phyloP scores from a whole-genome alignment of 2,113 vertebrate genomes.

The Chloebia gouldiae region DNA sequence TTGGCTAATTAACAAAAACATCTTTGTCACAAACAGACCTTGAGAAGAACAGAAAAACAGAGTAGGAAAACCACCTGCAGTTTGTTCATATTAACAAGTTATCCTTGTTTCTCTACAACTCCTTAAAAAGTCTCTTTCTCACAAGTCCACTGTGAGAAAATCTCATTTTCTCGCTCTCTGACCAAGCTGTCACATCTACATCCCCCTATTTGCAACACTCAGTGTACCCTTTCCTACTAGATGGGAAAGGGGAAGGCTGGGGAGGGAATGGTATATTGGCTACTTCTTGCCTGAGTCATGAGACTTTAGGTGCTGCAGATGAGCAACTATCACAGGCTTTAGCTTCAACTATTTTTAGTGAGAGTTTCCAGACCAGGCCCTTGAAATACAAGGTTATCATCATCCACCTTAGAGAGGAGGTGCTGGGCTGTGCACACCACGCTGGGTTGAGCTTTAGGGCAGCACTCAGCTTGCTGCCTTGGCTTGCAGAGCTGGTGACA shows the following conservation, averaged over 20 bases:
- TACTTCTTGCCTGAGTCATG: too few species aligned
- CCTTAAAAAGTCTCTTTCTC: too few species aligned
- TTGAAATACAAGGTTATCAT: not conserved
- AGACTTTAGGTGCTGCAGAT: not conserved
- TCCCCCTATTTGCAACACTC: not conserved
- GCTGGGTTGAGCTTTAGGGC: accelerated
- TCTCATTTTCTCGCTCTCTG: too few species aligned
- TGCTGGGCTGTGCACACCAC: not conserved
- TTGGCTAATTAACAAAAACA: too few species aligned
- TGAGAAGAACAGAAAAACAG: too few species aligned
- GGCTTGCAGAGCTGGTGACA: not conserved
- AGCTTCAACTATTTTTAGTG: not conserved
- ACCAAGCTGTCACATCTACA: not conserved
- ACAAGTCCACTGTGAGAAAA: too few species aligned
- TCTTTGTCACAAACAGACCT: too few species aligned
- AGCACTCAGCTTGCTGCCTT: not conserved
- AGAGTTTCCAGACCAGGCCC: not conserved
- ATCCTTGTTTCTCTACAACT: too few species aligned
- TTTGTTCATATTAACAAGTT: too few species aligned
- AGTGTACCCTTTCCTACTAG: not conserved
- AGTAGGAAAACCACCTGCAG: too few species aligned
- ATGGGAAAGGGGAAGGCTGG: not conserved
- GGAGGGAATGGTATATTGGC: not conserved
- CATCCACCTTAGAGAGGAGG: not conserved
- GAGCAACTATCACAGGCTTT: not conserved